Conservation (phyloP, 2,797 vertebrate genomes). For the Xenops minutus region DNA sequence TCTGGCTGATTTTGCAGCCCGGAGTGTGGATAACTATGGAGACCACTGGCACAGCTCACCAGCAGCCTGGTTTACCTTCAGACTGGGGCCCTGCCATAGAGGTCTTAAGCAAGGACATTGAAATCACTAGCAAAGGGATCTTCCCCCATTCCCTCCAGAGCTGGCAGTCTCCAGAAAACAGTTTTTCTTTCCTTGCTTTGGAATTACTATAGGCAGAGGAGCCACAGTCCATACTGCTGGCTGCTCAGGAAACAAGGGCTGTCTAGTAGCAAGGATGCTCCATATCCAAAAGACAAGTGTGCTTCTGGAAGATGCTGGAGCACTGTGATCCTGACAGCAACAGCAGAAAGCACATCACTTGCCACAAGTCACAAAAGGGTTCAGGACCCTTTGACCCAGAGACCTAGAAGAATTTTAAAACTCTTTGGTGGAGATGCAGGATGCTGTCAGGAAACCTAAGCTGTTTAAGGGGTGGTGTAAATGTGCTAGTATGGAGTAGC, state of each 20-base stretch:
- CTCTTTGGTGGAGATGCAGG: not conserved
- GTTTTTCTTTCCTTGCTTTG: not conserved
- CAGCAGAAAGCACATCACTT: not conserved
- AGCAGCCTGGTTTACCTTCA: not conserved
- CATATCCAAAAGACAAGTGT: not conserved
- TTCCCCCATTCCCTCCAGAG: not conserved
- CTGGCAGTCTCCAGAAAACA: rapidly evolving
- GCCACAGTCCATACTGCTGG: not conserved
- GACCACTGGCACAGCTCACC: not conserved
- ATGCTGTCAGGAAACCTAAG: not conserved
- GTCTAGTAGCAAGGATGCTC: not conserved
- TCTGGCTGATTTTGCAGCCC: not conserved
- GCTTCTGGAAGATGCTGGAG: not conserved
- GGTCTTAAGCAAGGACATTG: not conserved
- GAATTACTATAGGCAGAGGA: not conserved
- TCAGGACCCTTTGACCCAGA: not conserved
- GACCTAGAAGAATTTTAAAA: not conserved
- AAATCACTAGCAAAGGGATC: not conserved
- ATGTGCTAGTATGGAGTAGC: not conserved
- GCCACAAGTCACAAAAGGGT: not conserved
- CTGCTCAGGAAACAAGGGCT: not conserved
- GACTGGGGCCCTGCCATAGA: not conserved
- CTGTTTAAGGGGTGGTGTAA: not conserved
- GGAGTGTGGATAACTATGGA: rapidly evolving
- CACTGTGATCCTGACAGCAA: not conserved